Conservation (phyloP, 2,888 invertebrate species). For the Eledona agricola region DNA sequence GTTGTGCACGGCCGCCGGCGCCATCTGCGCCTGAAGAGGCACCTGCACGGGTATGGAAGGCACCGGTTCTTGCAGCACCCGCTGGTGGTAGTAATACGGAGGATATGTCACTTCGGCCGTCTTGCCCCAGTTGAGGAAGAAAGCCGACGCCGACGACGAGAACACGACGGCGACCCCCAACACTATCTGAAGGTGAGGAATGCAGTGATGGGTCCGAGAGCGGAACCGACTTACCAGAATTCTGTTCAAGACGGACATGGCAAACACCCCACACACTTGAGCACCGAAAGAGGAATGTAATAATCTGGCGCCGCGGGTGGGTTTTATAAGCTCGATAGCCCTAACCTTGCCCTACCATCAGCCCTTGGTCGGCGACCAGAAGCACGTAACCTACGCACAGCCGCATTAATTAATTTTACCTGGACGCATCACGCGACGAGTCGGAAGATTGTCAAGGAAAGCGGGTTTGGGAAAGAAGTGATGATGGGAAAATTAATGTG, state of each 20-base stretch:
- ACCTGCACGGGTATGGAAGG: slow-evolving; percentile 70
- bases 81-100: slow-evolving; percentile 39
- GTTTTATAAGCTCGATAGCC: slow-evolving; percentile 47
- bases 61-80: slow-evolving; percentile 51
- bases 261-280: slow-evolving; percentile 33
- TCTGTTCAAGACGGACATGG: slow-evolving; percentile 28
- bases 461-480: slow-evolving; percentile 9
- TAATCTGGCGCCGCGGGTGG: slow-evolving; percentile 44
- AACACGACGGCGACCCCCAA: slow-evolving; percentile 24
- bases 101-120: too few relatives aligned
- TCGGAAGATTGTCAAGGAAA: slow-evolving; percentile 15
- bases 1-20: slow-evolving; percentile 66
- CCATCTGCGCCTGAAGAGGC: slow-evolving; percentile 66
- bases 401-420: slow-evolving; percentile 36
- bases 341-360: slow-evolving; percentile 45
- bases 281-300: slow-evolving; percentile 43
- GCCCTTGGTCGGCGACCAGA: slow-evolving; percentile 35
- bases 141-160: slow-evolving; percentile 39
- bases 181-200: slow-evolving; percentile 32
- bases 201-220: slow-evolving; percentile 5
- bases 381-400: slow-evolving; percentile 35
- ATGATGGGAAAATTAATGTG: slow-evolving; percentile 1
- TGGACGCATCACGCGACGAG: slow-evolving; percentile 17
- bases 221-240: slow-evolving; percentile 37
- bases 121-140: slow-evolving; percentile 42